Evolutionary conservation across 30 jellyfish, hydroid and myxozoan species (phyloP), one percentile per base, ranked within the genome.

Genomic region (Aurelia sp.): DNA sequence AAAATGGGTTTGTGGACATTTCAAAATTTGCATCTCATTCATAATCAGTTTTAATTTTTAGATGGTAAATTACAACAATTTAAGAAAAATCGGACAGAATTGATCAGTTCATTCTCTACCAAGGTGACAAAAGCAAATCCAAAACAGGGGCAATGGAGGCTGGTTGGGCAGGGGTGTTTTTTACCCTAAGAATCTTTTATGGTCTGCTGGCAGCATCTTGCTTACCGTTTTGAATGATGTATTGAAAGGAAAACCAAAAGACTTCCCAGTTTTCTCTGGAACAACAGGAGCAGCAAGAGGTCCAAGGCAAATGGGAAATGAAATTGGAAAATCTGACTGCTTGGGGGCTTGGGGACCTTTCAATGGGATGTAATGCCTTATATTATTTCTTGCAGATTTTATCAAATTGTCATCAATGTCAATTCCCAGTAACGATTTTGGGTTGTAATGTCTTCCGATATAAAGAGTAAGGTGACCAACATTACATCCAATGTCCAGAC

Each of bases 401-500:
- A 95, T 85, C 78, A 95, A 62, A 5, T 55, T 38, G 12, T 72
- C 84, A 69, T 95, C 99, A 72, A 95, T 95, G 67, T 95, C 99
- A 59, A 90, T 44, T 35, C 99, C 99, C 8, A 60, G 79, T 16
- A 95, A 40, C 0, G 80, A 78, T 64, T 57, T 74, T 6, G 99
- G 99, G n/a, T 61, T 52, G 80, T 76, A 95, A 63, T 90, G 91
- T 24, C 90, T 50, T 21, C 92, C 92, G 82, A 95, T 95, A 77
- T 84, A 86, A 5, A 78, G 75, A 3, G 97, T 86, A 2, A 95
- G 85, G 41, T 84, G 94, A 13, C 99, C 99, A 52, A 80, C 96
- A 81, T 85, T 90, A 84, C 99, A 95, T 2, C 99, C 99, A 73
- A 95, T 89, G 64, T 89, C 97, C 21, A 95, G 73, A 76, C 99